Base-by-base conservation (phyloP, 2,113 vertebrate genomes). In the Peromyscus maniculatus region DNA sequence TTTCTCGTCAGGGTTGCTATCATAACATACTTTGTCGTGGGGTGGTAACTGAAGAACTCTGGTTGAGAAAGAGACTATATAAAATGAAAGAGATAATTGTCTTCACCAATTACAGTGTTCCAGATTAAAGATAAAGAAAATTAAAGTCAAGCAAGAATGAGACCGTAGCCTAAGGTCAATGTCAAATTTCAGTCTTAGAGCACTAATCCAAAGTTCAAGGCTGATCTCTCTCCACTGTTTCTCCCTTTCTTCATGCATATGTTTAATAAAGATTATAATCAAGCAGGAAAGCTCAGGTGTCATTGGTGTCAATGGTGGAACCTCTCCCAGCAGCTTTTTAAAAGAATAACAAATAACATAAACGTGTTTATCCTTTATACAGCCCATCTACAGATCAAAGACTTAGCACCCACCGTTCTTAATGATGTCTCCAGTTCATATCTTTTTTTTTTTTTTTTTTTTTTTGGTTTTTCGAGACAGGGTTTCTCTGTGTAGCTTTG, bases 31-130 rank as follows among this genome's bases (percentile, higher is more conserved):
- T 87, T 89, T 92, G 86, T 94, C 31, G 43, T 46, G 86, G 15
- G 7, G 28, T 67, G 12, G 64, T 77, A 69, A 75, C 26, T 74
- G 36, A 39, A 86, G 9, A 16, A 62, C 24, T 24, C 17, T 91
- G 36, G 17, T 69, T 80, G 69, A 94, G 75, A 96, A 89, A 78
- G 22, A 89, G 7, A 43, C 1, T 9, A 72, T 28, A 72, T 71
- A 28, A 67, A 90, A 92, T 43, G 55, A 55, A 91, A 96, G 33
- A 86, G 64, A 57, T 90, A 80, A 91, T 78, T 82, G n/a, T 87
- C 36, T 90, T n/a, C 28, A 72, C 17, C 86, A n/a, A 93, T 89
- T 74, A 87, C 12, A 82, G 39, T 57, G 22, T 64, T 93, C 46
- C 3, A 66, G 87, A 83, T 87, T 92, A 87, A 94, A 97, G 43